Evolutionary conservation across 2,113 vertebrate species (phyloP).

Genomic region (Capreolus pygargus): DNA sequence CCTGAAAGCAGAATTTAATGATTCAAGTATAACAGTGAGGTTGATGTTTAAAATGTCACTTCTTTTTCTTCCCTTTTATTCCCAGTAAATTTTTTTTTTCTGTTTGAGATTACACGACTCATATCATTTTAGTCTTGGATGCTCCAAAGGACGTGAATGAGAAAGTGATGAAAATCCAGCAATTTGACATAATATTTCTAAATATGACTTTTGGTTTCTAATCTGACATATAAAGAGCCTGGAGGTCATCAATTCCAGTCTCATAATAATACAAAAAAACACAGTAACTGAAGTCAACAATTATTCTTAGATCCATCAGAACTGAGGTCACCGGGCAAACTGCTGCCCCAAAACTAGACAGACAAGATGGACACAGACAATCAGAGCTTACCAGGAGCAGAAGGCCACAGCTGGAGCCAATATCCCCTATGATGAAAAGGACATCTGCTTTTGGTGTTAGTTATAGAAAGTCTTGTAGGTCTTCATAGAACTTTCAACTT

Average conservation of each 20-base stretch:
- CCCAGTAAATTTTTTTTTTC: neutral
- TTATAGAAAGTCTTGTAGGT: neutral
- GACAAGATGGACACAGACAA: neutral
- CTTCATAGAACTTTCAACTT: neutral
- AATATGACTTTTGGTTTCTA: neutral
- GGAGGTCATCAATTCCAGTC: neutral
- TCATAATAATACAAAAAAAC: neutral
- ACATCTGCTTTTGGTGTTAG: neutral
- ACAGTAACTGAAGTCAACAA: neutral
- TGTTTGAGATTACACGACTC: neutral
- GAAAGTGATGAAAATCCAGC: neutral
- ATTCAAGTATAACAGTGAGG: neutral
- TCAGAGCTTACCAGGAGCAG: neutral
- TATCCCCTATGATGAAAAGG: neutral
- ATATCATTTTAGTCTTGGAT: neutral
- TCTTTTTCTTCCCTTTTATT: neutral
- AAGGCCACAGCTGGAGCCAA: neutral
- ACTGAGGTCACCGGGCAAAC: neutral
- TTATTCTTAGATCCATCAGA: neutral
- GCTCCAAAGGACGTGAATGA: neutral
- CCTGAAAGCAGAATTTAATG: neutral
- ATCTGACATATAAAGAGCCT: neutral
- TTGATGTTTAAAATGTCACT: neutral
- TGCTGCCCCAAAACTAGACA: neutral
- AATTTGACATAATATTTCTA: neutral